These are phyloP conservation scores for Nephrotoma appendiculata DNA, from an alignment of 2,888 invertebrate species.

Conservation along the genomic window DNA sequence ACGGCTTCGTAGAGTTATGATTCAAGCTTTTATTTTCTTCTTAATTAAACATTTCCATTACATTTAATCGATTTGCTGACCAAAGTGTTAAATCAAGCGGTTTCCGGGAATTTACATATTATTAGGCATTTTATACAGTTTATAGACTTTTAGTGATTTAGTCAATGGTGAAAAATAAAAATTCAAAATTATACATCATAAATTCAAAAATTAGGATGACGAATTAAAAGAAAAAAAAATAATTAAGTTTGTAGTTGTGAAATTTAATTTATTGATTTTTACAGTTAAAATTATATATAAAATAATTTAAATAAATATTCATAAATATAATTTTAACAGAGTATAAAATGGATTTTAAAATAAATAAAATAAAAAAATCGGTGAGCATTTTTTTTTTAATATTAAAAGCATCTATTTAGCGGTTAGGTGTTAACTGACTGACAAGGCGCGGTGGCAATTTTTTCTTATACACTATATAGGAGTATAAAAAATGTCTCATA, in stretches of 20 bases:
- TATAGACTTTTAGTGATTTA: not conserved
- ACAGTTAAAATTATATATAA: not conserved
- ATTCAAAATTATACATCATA: not conserved
- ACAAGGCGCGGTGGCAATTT: slow-evolving; percentile 28
- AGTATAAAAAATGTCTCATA: not conserved
- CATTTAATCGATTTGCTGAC: no score
- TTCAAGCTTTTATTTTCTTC: no score
- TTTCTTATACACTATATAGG: not conserved
- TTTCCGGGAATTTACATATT: not conserved
- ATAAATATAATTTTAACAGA: not conserved
- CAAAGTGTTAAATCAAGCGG: not conserved
- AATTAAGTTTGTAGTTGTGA: not conserved
- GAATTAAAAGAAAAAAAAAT: not conserved
- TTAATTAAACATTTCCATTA: no score
- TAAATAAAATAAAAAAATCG: not conserved
- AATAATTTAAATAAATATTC: not conserved
- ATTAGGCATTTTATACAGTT: not conserved
- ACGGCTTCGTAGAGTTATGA: no score
- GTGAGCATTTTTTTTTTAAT: not conserved
- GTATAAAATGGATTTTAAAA: not conserved
- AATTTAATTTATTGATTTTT: not conserved
- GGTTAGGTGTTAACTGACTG: slow-evolving; percentile 26
- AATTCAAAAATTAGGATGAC: not conserved
- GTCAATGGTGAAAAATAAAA: not conserved
- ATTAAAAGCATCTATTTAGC: slow-evolving; percentile 12